These are phyloP conservation scores for Archivesica marissinica DNA, from an alignment of 1,140 invertebrate species.

Conservation along the genomic window DNA sequence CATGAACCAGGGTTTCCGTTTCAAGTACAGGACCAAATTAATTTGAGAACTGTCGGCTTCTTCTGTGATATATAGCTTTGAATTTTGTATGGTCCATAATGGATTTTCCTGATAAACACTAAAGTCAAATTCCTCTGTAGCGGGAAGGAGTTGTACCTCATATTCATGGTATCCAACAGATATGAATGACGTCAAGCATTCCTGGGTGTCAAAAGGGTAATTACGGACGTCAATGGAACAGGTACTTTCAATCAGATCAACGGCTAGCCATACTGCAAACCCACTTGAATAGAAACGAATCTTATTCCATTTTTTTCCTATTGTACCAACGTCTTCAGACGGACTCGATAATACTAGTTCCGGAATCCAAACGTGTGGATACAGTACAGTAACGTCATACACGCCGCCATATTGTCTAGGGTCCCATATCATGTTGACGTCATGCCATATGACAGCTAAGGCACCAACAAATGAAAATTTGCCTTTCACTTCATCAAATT, in stretches of 20 bases:
- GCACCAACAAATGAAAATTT: constrained; percentile 27
- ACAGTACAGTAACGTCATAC: neutral
- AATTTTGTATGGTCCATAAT: neutral
- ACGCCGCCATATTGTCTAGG: constrained; percentile 5
- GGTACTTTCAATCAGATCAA: constrained; percentile 12
- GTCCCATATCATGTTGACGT: constrained; percentile 33
- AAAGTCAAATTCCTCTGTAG: neutral
- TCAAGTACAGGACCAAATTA: neutral
- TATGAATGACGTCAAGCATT: constrained; percentile 11
- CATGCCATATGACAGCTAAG: constrained; percentile 7
- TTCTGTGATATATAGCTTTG: neutral
- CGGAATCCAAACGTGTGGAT: constrained; percentile 40
- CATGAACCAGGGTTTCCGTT: constrained; percentile 77
- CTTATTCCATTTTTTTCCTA: constrained; percentile 30
- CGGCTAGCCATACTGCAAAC: neutral
- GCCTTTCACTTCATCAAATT: constrained; percentile 48
- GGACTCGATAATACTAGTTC: constrained; percentile 33
- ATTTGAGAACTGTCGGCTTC: neutral
- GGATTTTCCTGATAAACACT: constrained; percentile 28
- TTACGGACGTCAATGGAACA: constrained; percentile 27
- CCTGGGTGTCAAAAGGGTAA: constrained; percentile 43
- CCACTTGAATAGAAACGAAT: neutral
- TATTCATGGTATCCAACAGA: neutral
- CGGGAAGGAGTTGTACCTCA: neutral
- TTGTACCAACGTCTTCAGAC: constrained; percentile 6